A percentile compares a stretch with the other conserved stretches of the same genome.
These are phyloP conservation scores for Bursaphelenchus mucronatus DNA, from an alignment of 1,140 invertebrate genomes.

Conservation along the genomic window DNA sequence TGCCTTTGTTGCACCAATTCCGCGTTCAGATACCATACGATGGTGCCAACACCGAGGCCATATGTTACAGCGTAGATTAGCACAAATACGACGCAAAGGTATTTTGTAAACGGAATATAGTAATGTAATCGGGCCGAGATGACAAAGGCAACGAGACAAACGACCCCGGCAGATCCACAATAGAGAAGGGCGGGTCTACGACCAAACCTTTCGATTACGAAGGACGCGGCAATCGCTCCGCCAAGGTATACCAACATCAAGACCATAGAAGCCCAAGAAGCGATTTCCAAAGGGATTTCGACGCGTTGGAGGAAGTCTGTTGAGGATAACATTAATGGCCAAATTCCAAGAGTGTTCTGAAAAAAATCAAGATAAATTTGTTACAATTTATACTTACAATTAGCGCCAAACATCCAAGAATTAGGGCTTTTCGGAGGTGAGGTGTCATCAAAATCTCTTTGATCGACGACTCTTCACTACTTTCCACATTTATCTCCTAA, in stretches of 20 bases:
- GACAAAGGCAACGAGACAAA: conserved; percentile 32
- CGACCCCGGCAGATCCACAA: conserved; percentile 6
- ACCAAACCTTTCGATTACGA: conserved; percentile 41
- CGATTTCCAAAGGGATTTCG: conserved; percentile 23
- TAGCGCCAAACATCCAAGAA: conserved; percentile 29
- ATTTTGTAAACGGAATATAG: conserved; percentile 22
- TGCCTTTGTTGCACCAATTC: conserved; percentile 38
- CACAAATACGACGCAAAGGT: conserved; percentile 38
- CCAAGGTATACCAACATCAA: conserved; percentile 40
- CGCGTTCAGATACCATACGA: conserved; percentile 21
- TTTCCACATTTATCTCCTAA: conserved; percentile 29
- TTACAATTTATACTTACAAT: conserved; percentile 1
- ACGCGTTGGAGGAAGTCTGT: conserved; percentile 31
- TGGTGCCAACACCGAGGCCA: conserved; percentile 35
- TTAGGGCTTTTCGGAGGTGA: conserved; percentile 33
- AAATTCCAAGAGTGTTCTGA: conserved; percentile 39
- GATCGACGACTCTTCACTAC: conserved; percentile 21
- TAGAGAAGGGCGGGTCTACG: conserved; percentile 24
- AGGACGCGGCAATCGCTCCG: conserved; percentile 30
- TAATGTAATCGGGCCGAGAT: conserved; percentile 35
- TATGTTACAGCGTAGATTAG: conserved; percentile 39
- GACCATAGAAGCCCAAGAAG: conserved; percentile 39
- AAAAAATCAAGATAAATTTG: conserved; percentile 1
- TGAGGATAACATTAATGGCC: conserved; percentile 38
- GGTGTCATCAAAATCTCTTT: conserved; percentile 33